phyloP scores from a whole-genome alignment of 2,888 invertebrate genomes.

The Stomorhina lunata region DNA sequence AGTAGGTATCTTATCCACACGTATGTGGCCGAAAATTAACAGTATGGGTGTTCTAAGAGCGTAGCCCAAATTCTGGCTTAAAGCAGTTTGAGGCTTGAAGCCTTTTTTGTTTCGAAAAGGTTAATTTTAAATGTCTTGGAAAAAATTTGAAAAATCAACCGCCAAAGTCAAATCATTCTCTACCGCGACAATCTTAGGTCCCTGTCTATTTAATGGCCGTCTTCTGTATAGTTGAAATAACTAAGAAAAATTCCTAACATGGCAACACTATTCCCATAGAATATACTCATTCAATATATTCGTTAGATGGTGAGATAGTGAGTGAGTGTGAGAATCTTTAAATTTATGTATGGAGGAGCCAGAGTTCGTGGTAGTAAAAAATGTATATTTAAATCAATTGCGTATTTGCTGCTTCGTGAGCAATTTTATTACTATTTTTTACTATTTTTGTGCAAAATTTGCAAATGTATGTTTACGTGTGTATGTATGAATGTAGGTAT shows the following conservation, averaged over 20 bases:
- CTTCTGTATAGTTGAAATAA: too few relatives aligned
- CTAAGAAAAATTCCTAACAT: background rate
- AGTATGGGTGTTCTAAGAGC: too few relatives aligned
- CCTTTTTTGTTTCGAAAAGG: too few relatives aligned
- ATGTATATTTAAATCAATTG: constrained; percentile 61
- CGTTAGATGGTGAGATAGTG: constrained; percentile 22
- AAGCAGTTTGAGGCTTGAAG: too few relatives aligned
- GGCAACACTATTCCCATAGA: constrained; percentile 15
- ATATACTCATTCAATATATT: constrained; percentile 24
- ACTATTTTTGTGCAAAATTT: constrained; percentile 8
- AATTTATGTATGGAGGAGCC: constrained; percentile 27
- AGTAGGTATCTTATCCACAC: too few relatives aligned
- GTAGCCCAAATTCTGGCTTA: too few relatives aligned
- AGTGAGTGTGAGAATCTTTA: constrained; percentile 1
- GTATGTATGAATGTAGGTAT: background rate
- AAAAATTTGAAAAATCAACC: too few relatives aligned
- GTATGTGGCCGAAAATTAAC: too few relatives aligned
- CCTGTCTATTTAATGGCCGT: too few relatives aligned
- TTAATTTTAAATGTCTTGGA: too few relatives aligned
- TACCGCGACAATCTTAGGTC: too few relatives aligned
- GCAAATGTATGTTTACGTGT: background rate
- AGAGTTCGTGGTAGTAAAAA: constrained; percentile 44
- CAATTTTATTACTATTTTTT: constrained; percentile 28
- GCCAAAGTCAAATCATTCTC: too few relatives aligned
- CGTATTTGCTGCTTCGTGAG: constrained; percentile 54